Percentiles rank a stretch among this genome's conserved stretches.
These are phyloP conservation scores for Caenorhabditis imperialis DNA, from an alignment of 2,888 invertebrate genomes.

Conservation along the genomic window DNA sequence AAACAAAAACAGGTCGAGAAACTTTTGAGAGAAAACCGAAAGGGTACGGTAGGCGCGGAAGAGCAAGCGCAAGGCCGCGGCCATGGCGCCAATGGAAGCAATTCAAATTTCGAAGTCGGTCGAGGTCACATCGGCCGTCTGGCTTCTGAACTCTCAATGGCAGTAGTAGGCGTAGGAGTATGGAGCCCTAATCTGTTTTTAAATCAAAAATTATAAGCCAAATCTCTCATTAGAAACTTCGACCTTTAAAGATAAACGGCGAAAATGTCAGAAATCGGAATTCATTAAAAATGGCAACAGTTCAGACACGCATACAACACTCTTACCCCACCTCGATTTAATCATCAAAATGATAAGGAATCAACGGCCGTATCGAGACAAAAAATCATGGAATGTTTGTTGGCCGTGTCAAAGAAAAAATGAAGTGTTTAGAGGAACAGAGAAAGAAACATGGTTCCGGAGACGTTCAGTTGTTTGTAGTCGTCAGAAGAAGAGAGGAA, in stretches of 20 bases:
- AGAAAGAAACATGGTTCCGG: constrained; percentile 16
- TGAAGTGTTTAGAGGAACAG: neutral
- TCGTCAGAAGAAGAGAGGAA: constrained; percentile 6
- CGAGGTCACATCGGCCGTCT: too few relatives aligned
- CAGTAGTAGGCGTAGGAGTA: too few relatives aligned
- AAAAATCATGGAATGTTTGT: constrained; percentile 55
- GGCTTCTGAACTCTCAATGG: too few relatives aligned
- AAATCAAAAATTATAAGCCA: too few relatives aligned
- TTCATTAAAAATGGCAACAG: constrained; percentile 41
- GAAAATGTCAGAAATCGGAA: too few relatives aligned
- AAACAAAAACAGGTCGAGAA: neutral
- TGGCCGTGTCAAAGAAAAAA: constrained; percentile 21
- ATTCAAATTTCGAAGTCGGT: too few relatives aligned
- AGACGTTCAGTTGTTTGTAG: constrained; percentile 15
- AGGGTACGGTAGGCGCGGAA: neutral
- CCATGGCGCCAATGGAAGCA: constrained; percentile 2
- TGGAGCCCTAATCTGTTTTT: too few relatives aligned
- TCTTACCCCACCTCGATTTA: constrained; percentile 17
- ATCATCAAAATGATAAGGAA: constrained; percentile 29
- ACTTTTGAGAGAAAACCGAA: too few relatives aligned
- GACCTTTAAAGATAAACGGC: too few relatives aligned
- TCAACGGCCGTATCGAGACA: constrained; percentile 30
- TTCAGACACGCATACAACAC: constrained; percentile 25
- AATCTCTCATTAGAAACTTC: too few relatives aligned
- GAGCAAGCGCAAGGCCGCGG: neutral